Evolutionary conservation across 30 jellyfish, hydroid and myxozoan genomes (phyloP).

Genomic region (Rhopilema esculentum): DNA sequence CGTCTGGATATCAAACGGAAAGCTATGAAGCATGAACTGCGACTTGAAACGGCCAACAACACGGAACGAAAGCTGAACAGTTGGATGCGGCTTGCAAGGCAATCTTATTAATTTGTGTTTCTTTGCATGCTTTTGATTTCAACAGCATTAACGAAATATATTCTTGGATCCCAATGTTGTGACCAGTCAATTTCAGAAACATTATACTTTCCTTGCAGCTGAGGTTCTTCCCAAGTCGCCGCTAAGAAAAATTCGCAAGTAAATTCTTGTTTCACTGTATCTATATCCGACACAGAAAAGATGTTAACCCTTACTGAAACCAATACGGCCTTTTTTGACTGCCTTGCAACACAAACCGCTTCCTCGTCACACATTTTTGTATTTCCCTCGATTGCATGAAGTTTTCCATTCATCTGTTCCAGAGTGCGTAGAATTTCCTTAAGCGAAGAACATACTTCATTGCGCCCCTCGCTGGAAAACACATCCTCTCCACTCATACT

Average conservation of each 20-base stretch:
- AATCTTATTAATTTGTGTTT: conserved; percentile 68
- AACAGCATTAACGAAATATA: conserved; percentile 86
- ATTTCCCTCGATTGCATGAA: conserved; percentile 38
- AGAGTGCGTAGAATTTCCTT: conserved; percentile 36
- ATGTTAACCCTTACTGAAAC: conserved; percentile 72
- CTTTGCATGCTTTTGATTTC: conserved; percentile 79
- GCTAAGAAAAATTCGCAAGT: conserved; percentile 89
- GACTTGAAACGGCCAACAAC: conserved; percentile 90
- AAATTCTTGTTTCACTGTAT: conserved; percentile 87
- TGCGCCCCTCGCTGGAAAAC: background rate
- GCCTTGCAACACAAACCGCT: conserved; percentile 21
- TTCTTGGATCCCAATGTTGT: conserved; percentile 88
- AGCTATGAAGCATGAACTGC: conserved; percentile 72
- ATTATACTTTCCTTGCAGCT: conserved; percentile 39
- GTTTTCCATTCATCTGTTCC: conserved; percentile 41
- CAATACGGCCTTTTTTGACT: conserved; percentile 48
- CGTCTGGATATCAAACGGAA: conserved; percentile 88
- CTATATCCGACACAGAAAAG: conserved; percentile 75
- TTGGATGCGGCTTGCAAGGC: conserved; percentile 38
- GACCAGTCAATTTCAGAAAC: conserved; percentile 72
- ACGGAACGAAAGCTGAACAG: conserved; percentile 86
- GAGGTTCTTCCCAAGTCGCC: conserved; percentile 95
- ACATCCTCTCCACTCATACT: background rate
- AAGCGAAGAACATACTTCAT: conserved; percentile 1
- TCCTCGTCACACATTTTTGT: conserved; percentile 67